A percentile compares a stretch with the other conserved stretches of the same genome.
Evolutionary conservation across 2,113 vertebrate species (phyloP).

Genomic region (Ovibos moschatus): DNA sequence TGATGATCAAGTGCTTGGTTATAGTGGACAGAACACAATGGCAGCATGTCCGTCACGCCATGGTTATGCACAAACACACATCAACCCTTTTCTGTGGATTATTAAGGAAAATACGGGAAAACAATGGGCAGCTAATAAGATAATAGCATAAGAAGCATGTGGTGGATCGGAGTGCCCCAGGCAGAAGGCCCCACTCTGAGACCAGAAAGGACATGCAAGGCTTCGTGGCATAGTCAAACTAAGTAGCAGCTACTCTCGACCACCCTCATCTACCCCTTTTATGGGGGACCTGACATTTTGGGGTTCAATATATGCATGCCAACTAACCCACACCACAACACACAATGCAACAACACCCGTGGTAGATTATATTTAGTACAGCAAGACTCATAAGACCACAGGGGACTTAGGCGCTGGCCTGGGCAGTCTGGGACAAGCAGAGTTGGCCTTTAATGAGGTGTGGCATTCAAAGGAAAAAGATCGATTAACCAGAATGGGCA

Average conservation of each 20-base stretch:
- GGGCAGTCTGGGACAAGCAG: not conserved
- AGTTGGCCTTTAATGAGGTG: not conserved
- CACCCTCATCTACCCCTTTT: not conserved
- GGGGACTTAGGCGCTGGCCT: not conserved
- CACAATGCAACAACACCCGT: not conserved
- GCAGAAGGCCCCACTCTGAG: not conserved
- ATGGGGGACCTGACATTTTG: not conserved
- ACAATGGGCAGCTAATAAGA: not conserved
- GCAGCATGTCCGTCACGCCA: not conserved
- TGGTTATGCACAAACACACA: accelerated
- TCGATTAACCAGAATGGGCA: not conserved
- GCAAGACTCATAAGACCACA: not conserved
- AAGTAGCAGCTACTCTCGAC: not conserved
- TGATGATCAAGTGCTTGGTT: not conserved
- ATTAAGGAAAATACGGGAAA: not conserved
- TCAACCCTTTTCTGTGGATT: not conserved
- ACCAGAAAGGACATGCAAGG: not conserved
- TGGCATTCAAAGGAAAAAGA: not conserved
- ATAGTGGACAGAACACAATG: not conserved
- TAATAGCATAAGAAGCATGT: too few relatives aligned
- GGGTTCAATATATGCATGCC: not conserved
- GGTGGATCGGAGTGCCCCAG: too few relatives aligned
- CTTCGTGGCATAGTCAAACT: too few relatives aligned
- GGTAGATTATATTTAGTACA: not conserved
- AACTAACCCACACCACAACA: too few relatives aligned